A percentile compares a stretch with the other conserved stretches of the same genome.
Evolutionary conservation across 2,797 vertebrate genomes (phyloP).

Genomic region (Hippoglossus hippoglossus): DNA sequence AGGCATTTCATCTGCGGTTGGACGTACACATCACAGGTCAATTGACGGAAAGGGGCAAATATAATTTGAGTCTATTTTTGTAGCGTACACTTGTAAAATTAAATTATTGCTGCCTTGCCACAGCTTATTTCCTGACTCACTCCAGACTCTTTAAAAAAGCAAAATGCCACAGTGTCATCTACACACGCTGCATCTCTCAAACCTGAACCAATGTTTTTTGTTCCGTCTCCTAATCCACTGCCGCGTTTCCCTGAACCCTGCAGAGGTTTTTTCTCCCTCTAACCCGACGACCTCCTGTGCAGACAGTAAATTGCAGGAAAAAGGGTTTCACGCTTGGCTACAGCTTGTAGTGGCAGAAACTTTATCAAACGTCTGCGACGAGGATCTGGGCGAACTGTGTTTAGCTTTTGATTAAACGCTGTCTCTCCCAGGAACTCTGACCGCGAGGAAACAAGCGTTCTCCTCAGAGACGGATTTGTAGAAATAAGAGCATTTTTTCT

Average conservation of each 20-base stretch:
- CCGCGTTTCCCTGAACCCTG: constrained; percentile 41
- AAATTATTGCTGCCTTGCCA: constrained; percentile 8
- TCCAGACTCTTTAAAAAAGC: constrained; percentile 27
- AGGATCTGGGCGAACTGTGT: constrained; percentile 55
- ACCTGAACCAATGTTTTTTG: constrained; percentile 33
- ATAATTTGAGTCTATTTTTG: constrained; percentile 29
- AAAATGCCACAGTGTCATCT: constrained; percentile 27
- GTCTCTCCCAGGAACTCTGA: constrained; percentile 48
- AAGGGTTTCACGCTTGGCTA: constrained; percentile 74
- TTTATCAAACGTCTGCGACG: constrained; percentile 72
- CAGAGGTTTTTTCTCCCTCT: constrained; percentile 30
- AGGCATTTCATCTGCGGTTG: constrained; percentile 22
- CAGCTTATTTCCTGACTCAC: constrained; percentile 3
- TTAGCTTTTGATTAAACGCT: constrained; percentile 65
- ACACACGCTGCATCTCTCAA: constrained; percentile 6
- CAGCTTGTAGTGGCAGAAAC: constrained; percentile 72
- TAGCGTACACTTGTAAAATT: neutral
- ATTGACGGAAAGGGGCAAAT: constrained; percentile 22
- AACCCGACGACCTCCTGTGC: constrained; percentile 59
- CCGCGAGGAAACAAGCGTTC: constrained; percentile 39
- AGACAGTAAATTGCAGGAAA: constrained; percentile 82
- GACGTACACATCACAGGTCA: constrained; percentile 13
- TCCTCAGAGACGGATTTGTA: constrained; percentile 45
- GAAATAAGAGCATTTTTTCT: constrained; percentile 48
- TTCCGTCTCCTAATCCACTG: constrained; percentile 38